Evolutionary conservation across 2,113 vertebrate genomes (phyloP).

Genomic region (Guaruba guarouba): DNA sequence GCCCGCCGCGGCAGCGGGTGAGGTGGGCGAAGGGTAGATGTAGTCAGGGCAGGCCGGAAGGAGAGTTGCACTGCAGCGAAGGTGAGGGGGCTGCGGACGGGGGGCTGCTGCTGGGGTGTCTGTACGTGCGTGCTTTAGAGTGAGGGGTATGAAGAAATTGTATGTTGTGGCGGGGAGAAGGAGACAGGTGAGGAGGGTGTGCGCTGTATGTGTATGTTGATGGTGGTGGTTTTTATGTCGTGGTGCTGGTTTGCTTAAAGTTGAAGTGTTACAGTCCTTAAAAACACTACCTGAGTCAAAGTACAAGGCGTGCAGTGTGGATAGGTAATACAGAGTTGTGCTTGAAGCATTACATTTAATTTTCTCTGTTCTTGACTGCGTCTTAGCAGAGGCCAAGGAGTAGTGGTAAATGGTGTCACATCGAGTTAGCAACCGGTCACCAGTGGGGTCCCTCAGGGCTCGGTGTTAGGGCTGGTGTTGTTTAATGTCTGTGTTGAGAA

Average conservation of each 20-base stretch:
- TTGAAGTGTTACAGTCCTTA: fast-evolving
- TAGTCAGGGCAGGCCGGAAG: neutral
- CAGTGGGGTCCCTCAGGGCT: neutral
- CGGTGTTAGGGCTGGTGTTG: neutral
- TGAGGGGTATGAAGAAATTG: too few relatives aligned
- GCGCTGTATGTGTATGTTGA: fast-evolving
- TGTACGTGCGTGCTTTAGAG: neutral
- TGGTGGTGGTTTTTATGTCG: neutral
- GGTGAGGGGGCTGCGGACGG: neutral
- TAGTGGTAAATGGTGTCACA: neutral
- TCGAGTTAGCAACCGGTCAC: neutral
- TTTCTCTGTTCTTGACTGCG: fast-evolving
- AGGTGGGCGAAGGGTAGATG: neutral
- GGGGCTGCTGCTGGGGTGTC: neutral
- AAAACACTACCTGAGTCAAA: neutral
- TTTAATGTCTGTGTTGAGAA: neutral
- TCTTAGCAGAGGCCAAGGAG: neutral
- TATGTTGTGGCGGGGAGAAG: fast-evolving
- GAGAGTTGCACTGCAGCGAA: neutral
- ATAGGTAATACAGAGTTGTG: fast-evolving
- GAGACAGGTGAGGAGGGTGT: fast-evolving
- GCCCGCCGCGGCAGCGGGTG: neutral
- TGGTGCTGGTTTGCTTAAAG: neutral
- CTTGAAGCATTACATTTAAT: fast-evolving
- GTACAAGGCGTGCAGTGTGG: too few relatives aligned